Evolutionary conservation across 2,888 invertebrate species (phyloP), one percentile per base, ranked within the genome.

Genomic region (Archips crataeganus): DNA sequence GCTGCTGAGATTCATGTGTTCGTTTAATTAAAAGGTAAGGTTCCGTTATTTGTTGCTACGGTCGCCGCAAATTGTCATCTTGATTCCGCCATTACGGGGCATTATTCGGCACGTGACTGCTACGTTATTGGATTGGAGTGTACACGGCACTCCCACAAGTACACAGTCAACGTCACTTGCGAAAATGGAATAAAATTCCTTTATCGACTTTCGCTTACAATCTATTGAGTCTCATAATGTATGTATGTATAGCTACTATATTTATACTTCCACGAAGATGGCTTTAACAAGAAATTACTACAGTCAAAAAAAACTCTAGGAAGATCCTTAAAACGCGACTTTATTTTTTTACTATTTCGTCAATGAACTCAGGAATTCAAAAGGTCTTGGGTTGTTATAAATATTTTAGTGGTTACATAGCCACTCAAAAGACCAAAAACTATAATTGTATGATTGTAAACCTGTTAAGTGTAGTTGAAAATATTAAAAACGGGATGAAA

Each of bases 41-140:
- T 71, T 71, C 59, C 59, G 59, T 65, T 68, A 59, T 54, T 54
- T 45, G 23, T 49, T n/a, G 47, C 15, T 59, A 39, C 74, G 57
- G 57, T 11, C 57, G 11, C 47, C 49, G 67, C 66, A 73, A 74
- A 73, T 63, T 61, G 64, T 62, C 34, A 66, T 64, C 51, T 77
- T 73, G 71, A 76, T 77, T 77, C 71, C 45, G 62, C 76, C 77
- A 77, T 78, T 78, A 73, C 77, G 15, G 32, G 64, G 75, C 75
- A 71, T 77, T 74, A 76, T 67, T 75, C 62, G 57, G 76, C 69
- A 79, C 81, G 79, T 79, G 79, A 76, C 76, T 75, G 54, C 45
- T 15, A 47, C 45, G 60, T 71, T 76, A 82, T 80, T 79, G 77
- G 74, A 77, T 79, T 81, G 77, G 76, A 57, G 57, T 57, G 3